These are phyloP conservation scores for Platyscapa corneri DNA, from an alignment of 1,140 invertebrate genomes.

Conservation along the genomic window DNA sequence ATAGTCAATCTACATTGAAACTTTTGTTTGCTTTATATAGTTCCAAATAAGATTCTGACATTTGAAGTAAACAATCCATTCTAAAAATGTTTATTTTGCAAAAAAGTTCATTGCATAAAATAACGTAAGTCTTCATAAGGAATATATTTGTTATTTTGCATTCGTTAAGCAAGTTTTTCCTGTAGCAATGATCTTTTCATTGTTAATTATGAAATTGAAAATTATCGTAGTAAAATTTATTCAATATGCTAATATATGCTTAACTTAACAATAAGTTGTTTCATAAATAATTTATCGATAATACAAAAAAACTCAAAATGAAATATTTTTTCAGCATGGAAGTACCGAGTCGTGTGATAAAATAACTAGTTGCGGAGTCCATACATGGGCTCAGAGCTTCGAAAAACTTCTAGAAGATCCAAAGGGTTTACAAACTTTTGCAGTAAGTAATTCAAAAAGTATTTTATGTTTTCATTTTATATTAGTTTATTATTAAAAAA, in stretches of 20 bases:
- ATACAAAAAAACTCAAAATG: neutral
- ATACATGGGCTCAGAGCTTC: constrained; percentile 89
- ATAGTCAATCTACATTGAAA: neutral
- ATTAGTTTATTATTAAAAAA: neutral
- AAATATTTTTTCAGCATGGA: constrained; percentile 68
- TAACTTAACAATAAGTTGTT: neutral
- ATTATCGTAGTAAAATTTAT: no score
- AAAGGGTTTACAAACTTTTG: constrained; percentile 90
- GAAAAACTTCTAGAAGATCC: constrained; percentile 92
- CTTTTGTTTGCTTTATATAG: neutral
- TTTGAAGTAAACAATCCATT: no score
- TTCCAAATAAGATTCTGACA: no score
- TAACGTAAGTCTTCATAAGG: constrained; percentile 16
- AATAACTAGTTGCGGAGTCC: constrained; percentile 72
- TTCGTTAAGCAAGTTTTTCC: constrained; percentile 37
- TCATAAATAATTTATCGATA: neutral
- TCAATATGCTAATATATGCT: constrained; percentile 14
- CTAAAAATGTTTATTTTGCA: no score
- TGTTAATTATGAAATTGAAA: no score
- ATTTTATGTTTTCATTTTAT: neutral
- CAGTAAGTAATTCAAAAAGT: constrained; percentile 77
- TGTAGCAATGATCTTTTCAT: no score
- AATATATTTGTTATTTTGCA: constrained; percentile 24
- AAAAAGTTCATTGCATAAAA: constrained; percentile 41
- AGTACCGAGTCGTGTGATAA: constrained; percentile 70